Conservation (phyloP, 30 jellyfish, hydroid and myxozoan genomes). For the Hydractinia echinata region DNA sequence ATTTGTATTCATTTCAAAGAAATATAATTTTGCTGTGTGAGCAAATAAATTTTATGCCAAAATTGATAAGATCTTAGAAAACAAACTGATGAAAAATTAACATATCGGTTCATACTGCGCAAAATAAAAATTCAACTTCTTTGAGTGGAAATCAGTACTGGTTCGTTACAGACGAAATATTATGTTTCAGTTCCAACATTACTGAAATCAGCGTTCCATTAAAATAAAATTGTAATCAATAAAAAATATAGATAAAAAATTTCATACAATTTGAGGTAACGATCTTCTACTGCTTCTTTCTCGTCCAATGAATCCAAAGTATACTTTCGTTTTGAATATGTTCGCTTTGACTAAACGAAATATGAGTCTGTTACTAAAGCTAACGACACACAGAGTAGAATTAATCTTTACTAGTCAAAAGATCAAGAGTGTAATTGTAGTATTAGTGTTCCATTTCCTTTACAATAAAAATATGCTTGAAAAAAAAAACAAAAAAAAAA, state of each 20-base stretch:
- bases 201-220: too few relatives aligned
- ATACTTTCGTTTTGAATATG: constrained; percentile 59
- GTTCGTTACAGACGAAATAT: neutral
- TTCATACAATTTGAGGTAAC: constrained; percentile 47
- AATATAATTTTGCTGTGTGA: too few relatives aligned
- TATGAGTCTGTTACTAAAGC: too few relatives aligned
- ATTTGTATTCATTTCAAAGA: too few relatives aligned
- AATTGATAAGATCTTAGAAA: neutral
- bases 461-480: too few relatives aligned
- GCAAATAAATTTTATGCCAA: too few relatives aligned
- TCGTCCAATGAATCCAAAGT: constrained; percentile 77
- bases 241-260: neutral
- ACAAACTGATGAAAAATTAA: constrained; percentile 17
- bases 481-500: too few relatives aligned
- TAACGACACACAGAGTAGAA: too few relatives aligned
- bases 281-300: constrained; percentile 58
- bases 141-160: neutral
- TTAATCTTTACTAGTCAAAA: too few relatives aligned
- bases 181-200: neutral
- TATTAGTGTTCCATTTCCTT: too few relatives aligned
- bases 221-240: neutral
- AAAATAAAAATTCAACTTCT: too few relatives aligned
- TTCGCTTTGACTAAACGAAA: constrained; percentile 50
- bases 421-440: too few relatives aligned
- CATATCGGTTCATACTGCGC: constrained; percentile 7